These are phyloP conservation scores for Stenotaenia linearis DNA, from an alignment of 2,888 invertebrate species.

Conservation along the genomic window DNA sequence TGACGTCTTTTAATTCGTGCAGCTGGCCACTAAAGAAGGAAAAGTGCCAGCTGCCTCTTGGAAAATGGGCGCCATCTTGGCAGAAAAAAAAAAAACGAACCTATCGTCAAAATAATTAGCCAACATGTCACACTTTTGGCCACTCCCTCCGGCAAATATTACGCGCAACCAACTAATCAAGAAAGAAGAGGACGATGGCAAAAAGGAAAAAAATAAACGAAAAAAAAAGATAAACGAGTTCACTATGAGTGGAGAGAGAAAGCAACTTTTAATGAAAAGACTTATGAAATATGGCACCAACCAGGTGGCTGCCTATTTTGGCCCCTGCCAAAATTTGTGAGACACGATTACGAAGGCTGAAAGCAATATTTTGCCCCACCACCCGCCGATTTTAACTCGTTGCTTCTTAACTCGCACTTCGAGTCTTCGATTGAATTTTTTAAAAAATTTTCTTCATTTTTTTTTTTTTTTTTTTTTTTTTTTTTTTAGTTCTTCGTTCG, in stretches of 20 bases:
- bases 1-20: constrained; percentile 16
- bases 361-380: not conserved
- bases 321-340: constrained; percentile 15
- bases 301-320: constrained; percentile 6
- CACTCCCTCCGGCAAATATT: constrained; percentile 8
- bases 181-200: not conserved
- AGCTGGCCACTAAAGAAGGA: constrained; percentile 3
- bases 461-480: no score
- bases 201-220: not conserved
- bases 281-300: constrained; percentile 12
- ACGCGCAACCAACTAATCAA: not conserved
- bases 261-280: constrained; percentile 19
- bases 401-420: no score
- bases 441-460: no score
- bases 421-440: no score
- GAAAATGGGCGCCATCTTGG: not conserved
- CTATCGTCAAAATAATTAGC: not conserved
- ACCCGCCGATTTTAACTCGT: not conserved
- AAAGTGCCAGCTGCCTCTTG: not conserved
- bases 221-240: not conserved
- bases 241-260: not conserved
- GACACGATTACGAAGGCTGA: not conserved
- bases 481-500: no score
- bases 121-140: not conserved
- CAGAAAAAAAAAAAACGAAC: not conserved